Percentiles rank a stretch among this genome's conserved stretches.
Conservation (phyloP, 2,113 vertebrate species). For the Ibidorhyncha struthersii region DNA sequence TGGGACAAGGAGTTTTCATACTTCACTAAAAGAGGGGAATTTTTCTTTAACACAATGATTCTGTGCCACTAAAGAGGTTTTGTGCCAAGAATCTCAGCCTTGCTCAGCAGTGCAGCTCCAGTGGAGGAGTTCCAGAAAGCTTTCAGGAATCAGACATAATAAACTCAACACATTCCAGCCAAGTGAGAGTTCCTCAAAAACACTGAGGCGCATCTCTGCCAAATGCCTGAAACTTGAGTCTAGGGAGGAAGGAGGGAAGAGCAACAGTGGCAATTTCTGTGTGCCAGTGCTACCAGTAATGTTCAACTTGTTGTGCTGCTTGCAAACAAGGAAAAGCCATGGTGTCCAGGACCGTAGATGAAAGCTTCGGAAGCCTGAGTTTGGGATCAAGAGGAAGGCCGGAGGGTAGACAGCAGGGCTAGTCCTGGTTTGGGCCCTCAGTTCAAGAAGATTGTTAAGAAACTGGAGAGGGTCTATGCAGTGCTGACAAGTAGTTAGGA, state of each 20-base stretch:
- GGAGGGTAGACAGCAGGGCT: not conserved
- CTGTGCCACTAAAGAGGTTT: not conserved
- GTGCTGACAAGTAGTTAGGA: not conserved
- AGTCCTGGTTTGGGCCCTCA: not conserved
- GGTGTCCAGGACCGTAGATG: not conserved
- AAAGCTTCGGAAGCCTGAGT: not conserved
- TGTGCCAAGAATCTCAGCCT: not conserved
- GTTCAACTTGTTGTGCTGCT: not conserved
- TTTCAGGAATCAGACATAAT: not conserved
- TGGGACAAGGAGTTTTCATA: not conserved
- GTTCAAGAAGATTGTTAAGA: not conserved
- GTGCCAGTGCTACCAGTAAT: not conserved
- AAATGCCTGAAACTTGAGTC: not conserved
- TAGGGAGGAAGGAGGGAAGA: not conserved
- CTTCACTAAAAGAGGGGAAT: not conserved
- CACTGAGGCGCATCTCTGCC: not conserved
- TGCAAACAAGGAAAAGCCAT: not conserved
- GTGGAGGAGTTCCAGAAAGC: not conserved
- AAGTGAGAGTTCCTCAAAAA: not conserved
- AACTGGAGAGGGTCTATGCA: not conserved
- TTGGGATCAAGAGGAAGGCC: not conserved
- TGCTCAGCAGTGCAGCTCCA: not conserved
- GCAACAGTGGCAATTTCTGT: not conserved
- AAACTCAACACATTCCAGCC: accelerated
- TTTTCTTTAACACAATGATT: not conserved